These are phyloP conservation scores for Heterotilapia buettikoferi DNA, from an alignment of 2,113 vertebrate genomes.

Conservation along the genomic window DNA sequence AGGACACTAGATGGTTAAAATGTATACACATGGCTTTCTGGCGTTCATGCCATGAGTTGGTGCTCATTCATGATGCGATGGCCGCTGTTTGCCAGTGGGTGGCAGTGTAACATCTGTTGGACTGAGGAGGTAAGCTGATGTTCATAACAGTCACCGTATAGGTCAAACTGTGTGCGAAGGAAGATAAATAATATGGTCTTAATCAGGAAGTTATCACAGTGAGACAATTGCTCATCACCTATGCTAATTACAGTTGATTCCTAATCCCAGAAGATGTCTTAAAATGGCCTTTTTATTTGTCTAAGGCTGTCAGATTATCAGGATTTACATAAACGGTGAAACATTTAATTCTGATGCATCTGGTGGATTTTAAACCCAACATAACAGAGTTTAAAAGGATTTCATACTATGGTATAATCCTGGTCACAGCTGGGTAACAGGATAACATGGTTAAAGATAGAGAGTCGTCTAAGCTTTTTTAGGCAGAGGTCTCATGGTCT, in stretches of 20 bases:
- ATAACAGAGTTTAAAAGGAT: constrained; percentile 10
- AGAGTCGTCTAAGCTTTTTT: neutral
- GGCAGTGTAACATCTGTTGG: constrained; percentile 31
- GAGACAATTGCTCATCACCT: constrained; percentile 32
- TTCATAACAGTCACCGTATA: neutral
- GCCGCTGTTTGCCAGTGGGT: neutral
- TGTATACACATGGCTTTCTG: neutral
- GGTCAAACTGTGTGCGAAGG: neutral
- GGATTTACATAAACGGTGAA: constrained; percentile 33
- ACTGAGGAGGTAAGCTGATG: neutral
- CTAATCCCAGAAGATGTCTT: neutral
- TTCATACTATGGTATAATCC: neutral
- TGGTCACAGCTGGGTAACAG: neutral
- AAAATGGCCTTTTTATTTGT: neutral
- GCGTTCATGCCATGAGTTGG: neutral
- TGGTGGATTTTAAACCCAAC: neutral
- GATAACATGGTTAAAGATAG: neutral
- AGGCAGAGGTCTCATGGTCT: neutral
- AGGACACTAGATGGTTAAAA: neutral
- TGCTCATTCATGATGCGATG: neutral
- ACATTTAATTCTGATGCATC: neutral
- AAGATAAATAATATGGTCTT: neutral
- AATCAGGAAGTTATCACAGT: constrained; percentile 14
- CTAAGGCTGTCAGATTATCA: constrained; percentile 14
- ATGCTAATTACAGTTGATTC: constrained; percentile 20